Percentiles rank a stretch among this genome's conserved stretches.
Conservation (phyloP, 2,888 invertebrate species). For the Xylota segnis region DNA sequence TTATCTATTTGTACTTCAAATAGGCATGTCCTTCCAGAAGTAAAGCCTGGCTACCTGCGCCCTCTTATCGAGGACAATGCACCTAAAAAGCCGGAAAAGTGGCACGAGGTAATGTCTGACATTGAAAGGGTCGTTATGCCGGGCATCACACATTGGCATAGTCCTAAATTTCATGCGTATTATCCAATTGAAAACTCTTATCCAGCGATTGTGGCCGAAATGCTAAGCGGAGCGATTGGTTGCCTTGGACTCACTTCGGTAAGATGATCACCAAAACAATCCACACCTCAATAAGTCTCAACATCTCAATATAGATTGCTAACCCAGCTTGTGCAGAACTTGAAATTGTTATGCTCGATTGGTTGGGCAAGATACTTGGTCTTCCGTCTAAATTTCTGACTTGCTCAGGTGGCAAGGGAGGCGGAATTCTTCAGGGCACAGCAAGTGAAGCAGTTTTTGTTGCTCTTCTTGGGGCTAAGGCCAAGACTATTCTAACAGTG, state of each 20-base stretch:
- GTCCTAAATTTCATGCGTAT: constrained; percentile 97
- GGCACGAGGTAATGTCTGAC: no score
- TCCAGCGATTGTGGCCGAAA: constrained; percentile 97
- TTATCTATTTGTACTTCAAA: constrained; percentile 78
- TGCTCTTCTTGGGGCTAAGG: constrained; percentile 95
- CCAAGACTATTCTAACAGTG: constrained; percentile 88
- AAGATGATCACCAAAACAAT: constrained; percentile 80
- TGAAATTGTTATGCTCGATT: constrained; percentile 97
- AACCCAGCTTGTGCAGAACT: constrained; percentile 98
- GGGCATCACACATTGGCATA: constrained; percentile 99
- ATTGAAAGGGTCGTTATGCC: constrained; percentile 98
- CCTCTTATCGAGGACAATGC: constrained; percentile 89
- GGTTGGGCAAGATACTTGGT: constrained; percentile 96
- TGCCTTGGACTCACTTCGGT: constrained; percentile 99
- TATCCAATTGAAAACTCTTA: constrained; percentile 97
- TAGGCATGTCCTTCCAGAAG: constrained; percentile 94
- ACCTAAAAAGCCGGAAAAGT: no score
- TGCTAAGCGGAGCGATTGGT: constrained; percentile 96
- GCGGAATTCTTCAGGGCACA: constrained; percentile 96
- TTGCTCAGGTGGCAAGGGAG: constrained; percentile 92
- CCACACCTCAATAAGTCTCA: background rate
- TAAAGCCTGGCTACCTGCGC: constrained; percentile 96
- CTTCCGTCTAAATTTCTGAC: constrained; percentile 94
- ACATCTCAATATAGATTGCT: constrained; percentile 89
- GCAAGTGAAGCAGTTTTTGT: constrained; percentile 98